These are phyloP conservation scores for Zhengitettix transpicula DNA, from an alignment of 2,888 invertebrate species.

Conservation along the genomic window DNA sequence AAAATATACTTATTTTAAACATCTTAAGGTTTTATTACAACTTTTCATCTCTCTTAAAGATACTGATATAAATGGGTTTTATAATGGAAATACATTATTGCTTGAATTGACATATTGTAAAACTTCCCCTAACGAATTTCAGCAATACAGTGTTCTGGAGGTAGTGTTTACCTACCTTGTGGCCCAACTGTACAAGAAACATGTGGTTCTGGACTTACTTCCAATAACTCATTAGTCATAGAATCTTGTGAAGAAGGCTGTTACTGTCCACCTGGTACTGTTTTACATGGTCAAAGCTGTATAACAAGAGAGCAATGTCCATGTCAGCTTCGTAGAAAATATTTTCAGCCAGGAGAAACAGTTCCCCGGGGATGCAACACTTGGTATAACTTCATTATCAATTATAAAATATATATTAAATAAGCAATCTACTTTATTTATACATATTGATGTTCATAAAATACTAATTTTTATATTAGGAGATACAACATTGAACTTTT, in stretches of 20 bases:
- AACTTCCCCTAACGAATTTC: conserved; percentile 5
- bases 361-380: conserved; percentile 72
- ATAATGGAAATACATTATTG: too few species aligned
- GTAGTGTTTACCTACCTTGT: conserved; percentile 61
- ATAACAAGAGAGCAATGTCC: conserved; percentile 58
- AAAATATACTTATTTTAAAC: too few species aligned
- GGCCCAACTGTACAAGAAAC: conserved; percentile 50
- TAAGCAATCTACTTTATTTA: background rate
- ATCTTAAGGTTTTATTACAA: too few species aligned
- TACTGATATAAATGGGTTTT: too few species aligned
- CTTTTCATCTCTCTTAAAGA: too few species aligned
- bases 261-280: conserved; percentile 65
- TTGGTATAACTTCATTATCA: conserved; percentile 36
- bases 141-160: conserved; percentile 64
- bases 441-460: background rate
- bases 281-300: conserved; percentile 59
- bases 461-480: background rate
- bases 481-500: background rate
- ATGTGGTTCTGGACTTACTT: conserved; percentile 34
- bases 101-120: background rate
- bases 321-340: conserved; percentile 56
- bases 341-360: conserved; percentile 49
- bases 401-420: background rate
- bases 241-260: conserved; percentile 70
- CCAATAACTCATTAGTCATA: conserved; percentile 20